Evolutionary conservation across 2,888 invertebrate genomes (phyloP).

Genomic region (Tinea trinotella): DNA sequence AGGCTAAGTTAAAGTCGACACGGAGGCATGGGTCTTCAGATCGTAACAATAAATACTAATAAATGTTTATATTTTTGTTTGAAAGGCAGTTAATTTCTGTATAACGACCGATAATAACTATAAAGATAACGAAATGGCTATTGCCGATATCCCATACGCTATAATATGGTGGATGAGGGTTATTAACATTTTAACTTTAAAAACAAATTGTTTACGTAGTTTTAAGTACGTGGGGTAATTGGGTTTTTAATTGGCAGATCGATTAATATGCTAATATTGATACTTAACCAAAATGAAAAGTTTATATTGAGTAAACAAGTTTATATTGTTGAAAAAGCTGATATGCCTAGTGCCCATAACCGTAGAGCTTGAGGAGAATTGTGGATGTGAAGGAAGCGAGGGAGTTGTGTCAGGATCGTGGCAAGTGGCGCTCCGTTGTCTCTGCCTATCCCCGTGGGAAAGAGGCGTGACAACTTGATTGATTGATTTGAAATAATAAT

Average conservation of each 20-base stretch:
- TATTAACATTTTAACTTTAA: background rate
- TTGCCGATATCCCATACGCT: conserved; percentile 34
- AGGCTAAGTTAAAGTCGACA: conserved; percentile 1
- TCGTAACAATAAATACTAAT: conserved; percentile 43
- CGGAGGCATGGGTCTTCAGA: conserved; percentile 8
- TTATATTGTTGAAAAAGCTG: too few relatives aligned
- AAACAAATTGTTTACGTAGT: background rate
- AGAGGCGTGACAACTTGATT: too few relatives aligned
- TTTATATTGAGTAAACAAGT: too few relatives aligned
- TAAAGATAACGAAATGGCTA: conserved; percentile 51
- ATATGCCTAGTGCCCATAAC: too few relatives aligned
- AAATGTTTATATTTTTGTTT: conserved; percentile 61
- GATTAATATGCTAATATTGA: background rate
- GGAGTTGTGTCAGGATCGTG: too few relatives aligned
- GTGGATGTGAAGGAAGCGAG: too few relatives aligned
- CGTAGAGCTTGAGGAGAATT: too few relatives aligned
- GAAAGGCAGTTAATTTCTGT: conserved; percentile 58
- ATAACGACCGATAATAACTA: conserved; percentile 67
- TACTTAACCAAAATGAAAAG: too few relatives aligned
- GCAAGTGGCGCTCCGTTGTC: too few relatives aligned
- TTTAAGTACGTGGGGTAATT: background rate
- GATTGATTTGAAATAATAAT: too few relatives aligned
- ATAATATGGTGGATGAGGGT: conserved; percentile 29
- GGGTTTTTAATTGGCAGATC: background rate
- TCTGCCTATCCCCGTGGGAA: too few relatives aligned